Conservation (phyloP, 2,797 vertebrate genomes). For the Acanthurus leucopareius region DNA sequence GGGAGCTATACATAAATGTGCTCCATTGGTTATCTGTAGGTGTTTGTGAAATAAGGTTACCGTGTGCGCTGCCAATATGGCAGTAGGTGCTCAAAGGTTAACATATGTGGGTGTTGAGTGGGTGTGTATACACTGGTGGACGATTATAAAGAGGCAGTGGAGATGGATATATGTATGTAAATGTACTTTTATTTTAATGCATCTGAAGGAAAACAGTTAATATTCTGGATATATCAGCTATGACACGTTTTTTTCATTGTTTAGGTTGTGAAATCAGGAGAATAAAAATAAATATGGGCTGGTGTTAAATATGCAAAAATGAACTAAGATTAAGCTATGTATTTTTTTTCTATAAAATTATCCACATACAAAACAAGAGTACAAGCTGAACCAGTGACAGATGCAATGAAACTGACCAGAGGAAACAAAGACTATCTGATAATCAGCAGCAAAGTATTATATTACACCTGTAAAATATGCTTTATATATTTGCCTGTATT, state of each 20-base stretch:
- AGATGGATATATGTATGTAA: conserved; percentile 40
- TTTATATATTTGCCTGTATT: background rate
- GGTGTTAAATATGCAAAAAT: background rate
- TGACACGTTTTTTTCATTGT: background rate
- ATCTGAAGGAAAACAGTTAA: background rate
- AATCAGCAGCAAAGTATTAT: background rate
- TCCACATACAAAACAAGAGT: background rate
- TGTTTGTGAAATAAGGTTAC: conserved; percentile 45
- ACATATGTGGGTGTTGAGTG: conserved; percentile 54
- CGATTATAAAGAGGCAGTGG: conserved; percentile 14
- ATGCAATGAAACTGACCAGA: background rate
- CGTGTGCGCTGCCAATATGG: conserved; percentile 16
- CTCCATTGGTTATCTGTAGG: conserved; percentile 26
- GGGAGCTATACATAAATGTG: conserved; percentile 3
- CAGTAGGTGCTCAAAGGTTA: conserved; percentile 35
- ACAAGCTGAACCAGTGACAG: background rate
- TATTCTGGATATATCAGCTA: background rate
- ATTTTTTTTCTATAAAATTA: background rate
- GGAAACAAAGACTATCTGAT: background rate
- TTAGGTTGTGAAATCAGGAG: background rate
- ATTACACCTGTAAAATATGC: background rate
- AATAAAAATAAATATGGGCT: background rate
- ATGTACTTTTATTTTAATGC: conserved; percentile 13
- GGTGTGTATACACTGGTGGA: conserved; percentile 36
- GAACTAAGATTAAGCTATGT: background rate